phyloP scores from a whole-genome alignment of 2,888 invertebrate species.

The Tineola bisselliella region DNA sequence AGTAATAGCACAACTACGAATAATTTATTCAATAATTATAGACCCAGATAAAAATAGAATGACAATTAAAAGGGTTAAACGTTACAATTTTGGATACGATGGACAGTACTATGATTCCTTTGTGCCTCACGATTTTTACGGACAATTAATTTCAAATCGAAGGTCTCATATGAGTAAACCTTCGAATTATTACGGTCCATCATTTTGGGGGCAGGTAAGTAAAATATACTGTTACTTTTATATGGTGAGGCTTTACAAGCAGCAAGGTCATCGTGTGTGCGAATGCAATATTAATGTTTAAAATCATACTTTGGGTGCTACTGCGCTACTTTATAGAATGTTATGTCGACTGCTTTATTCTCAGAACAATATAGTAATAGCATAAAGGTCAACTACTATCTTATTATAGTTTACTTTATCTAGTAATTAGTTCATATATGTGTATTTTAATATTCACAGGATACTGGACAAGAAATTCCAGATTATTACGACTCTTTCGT shows the following conservation, averaged over 20 bases:
- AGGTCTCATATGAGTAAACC: not conserved
- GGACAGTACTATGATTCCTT: not conserved
- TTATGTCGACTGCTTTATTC: too few species aligned
- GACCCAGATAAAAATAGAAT: not conserved
- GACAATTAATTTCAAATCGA: not conserved
- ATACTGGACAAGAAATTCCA: not conserved
- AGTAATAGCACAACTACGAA: not conserved
- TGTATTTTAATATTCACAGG: not conserved
- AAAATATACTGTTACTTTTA: not conserved
- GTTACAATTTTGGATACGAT: not conserved
- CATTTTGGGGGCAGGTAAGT: not conserved
- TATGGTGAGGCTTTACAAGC: not conserved
- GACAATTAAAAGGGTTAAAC: not conserved
- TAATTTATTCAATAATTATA: not conserved
- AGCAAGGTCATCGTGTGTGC: not conserved
- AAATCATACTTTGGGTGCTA: not conserved
- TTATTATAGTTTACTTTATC: not conserved
- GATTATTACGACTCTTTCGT: not conserved
- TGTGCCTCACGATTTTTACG: not conserved
- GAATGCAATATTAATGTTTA: not conserved
- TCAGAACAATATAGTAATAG: too few species aligned
- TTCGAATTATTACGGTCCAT: not conserved
- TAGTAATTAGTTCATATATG: not conserved
- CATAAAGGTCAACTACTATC: not conserved
- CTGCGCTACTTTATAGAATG: too few species aligned